A percentile compares a stretch with the other conserved stretches of the same genome.
Evolutionary conservation across 2,888 invertebrate genomes (phyloP).

Genomic region (Ecliptopera silaceata): DNA sequence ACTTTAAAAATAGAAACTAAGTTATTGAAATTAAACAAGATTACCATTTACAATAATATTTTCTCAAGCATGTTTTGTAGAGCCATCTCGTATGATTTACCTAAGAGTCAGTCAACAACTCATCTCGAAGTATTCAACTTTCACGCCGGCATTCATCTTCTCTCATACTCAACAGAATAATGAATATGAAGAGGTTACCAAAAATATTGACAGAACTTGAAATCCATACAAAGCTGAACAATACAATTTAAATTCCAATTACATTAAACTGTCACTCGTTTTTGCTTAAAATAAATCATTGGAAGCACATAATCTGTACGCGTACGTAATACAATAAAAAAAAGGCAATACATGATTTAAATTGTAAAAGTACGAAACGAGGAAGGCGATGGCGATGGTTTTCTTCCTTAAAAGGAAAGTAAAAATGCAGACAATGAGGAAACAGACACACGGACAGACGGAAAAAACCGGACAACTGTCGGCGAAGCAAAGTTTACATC

Average conservation of each 20-base stretch:
- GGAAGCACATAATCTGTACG: conserved; percentile 39
- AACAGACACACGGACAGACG: conserved; percentile 41
- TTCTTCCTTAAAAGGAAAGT: conserved; percentile 53
- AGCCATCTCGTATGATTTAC: conserved; percentile 11
- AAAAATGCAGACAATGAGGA: conserved; percentile 49
- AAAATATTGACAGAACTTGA: conserved; percentile 29
- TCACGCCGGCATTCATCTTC: conserved; percentile 42
- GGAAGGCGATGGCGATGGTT: conserved; percentile 43
- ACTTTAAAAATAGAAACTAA: too few relatives aligned
- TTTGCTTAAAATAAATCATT: conserved; percentile 45
- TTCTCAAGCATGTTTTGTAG: neutral
- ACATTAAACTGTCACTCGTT: conserved; percentile 36
- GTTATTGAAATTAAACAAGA: neutral
- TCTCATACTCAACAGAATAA: conserved; percentile 28
- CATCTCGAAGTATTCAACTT: conserved; percentile 36
- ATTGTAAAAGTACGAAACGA: conserved; percentile 46
- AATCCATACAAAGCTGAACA: conserved; percentile 31
- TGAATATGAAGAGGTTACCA: conserved; percentile 31
- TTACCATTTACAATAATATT: neutral
- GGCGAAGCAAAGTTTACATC: conserved; percentile 32
- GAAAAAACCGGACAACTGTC: conserved; percentile 34
- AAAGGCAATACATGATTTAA: conserved; percentile 43
- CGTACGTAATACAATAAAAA: conserved; percentile 33
- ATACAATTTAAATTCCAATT: conserved; percentile 38
- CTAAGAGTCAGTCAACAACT: conserved; percentile 24